These are phyloP conservation scores for Galerucella calmariensis DNA, from an alignment of 2,888 invertebrate genomes.

Conservation along the genomic window DNA sequence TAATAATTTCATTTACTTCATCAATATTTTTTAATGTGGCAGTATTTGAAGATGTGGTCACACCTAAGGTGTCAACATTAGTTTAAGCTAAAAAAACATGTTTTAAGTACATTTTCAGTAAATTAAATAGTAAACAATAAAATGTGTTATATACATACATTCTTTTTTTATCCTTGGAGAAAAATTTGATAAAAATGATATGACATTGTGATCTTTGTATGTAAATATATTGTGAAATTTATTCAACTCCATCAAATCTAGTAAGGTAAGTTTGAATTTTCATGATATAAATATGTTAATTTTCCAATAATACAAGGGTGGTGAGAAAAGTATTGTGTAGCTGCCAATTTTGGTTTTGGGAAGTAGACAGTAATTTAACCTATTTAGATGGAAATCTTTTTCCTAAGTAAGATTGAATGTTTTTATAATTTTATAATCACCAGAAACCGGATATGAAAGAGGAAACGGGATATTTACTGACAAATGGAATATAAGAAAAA, in stretches of 20 bases:
- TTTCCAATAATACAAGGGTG: background rate
- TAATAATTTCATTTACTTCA: conserved; percentile 2
- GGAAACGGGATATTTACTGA: too few relatives aligned
- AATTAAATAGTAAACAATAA: background rate
- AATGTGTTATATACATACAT: background rate
- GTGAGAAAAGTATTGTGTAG: too few relatives aligned
- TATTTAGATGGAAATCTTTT: too few relatives aligned
- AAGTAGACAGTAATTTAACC: background rate
- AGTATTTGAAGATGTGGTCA: background rate
- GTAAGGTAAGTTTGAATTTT: background rate
- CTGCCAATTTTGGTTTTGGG: background rate
- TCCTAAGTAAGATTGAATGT: too few relatives aligned
- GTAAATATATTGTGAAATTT: conserved; percentile 2
- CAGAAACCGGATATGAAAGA: too few relatives aligned
- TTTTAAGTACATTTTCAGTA: background rate
- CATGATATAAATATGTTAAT: background rate
- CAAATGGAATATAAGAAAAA: too few relatives aligned
- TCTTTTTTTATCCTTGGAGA: too few relatives aligned
- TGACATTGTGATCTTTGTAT: background rate
- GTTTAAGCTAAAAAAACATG: background rate
- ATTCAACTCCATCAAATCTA: background rate
- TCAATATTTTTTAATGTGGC: background rate
- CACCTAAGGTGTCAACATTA: background rate
- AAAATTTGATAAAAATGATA: conserved; percentile 4
- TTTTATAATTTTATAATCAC: too few relatives aligned